Evolutionary conservation across 2,113 vertebrate species (phyloP).

Genomic region (Nothocercus nigrocapillus): DNA sequence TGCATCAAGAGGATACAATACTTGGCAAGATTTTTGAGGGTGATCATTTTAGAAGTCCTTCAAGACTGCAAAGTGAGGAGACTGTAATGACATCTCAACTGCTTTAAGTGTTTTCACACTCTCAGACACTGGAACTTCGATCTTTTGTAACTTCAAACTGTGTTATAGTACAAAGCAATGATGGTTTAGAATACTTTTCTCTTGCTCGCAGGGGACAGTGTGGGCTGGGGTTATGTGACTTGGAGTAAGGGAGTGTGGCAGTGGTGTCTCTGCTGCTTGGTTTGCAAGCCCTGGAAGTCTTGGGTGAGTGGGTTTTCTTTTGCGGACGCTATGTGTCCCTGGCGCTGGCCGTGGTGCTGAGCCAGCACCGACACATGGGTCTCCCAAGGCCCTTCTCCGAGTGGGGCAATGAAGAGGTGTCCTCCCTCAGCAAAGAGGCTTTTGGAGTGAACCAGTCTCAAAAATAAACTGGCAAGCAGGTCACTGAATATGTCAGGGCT

Average conservation of each 20-base stretch:
- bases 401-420: too few relatives aligned
- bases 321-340: too few relatives aligned
- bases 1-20: not conserved
- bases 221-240: not conserved
- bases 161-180: not conserved
- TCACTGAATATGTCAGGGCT: fast-evolving
- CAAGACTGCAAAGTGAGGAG: not conserved
- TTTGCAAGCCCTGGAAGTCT: not conserved
- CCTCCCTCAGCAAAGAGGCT: not conserved
- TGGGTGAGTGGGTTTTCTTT: not conserved
- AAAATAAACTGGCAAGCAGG: not conserved
- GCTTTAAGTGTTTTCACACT: not conserved
- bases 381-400: too few relatives aligned
- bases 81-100: not conserved
- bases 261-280: not conserved
- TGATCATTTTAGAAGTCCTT: not conserved
- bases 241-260: not conserved
- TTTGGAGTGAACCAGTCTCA: not conserved
- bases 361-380: fast-evolving
- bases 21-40: not conserved
- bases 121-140: not conserved
- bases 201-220: not conserved
- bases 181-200: not conserved
- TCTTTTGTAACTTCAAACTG: not conserved
- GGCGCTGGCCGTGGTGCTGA: not conserved